These are phyloP conservation scores for Taxidea taxus DNA, from an alignment of 2,113 vertebrate species.

Conservation along the genomic window DNA sequence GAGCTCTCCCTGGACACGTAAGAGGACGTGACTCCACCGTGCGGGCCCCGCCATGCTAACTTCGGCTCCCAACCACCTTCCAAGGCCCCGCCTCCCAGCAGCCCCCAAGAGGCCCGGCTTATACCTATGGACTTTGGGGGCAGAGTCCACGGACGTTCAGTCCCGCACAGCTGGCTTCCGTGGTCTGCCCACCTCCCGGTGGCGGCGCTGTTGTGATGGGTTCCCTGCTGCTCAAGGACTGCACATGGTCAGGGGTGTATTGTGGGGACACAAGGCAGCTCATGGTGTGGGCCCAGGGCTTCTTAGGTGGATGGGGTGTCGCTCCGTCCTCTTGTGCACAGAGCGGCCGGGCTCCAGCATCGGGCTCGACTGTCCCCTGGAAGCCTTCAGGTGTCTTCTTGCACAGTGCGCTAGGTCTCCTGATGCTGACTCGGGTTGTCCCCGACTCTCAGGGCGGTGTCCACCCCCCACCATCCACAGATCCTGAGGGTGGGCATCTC, in stretches of 20 bases:
- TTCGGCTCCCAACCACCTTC: not conserved
- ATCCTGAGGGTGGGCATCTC: not conserved
- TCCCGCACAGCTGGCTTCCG: not conserved
- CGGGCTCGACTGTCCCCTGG: not conserved
- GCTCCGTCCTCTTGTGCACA: rapidly evolving
- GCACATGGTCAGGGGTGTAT: not conserved
- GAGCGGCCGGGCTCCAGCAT: not conserved
- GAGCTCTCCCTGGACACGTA: not conserved
- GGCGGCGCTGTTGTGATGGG: not conserved
- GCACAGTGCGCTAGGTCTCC: not conserved
- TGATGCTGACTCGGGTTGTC: not conserved
- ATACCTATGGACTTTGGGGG: rapidly evolving
- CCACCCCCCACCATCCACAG: not conserved
- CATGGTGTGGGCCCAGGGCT: not conserved
- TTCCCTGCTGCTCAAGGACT: not conserved
- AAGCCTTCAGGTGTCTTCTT: not conserved
- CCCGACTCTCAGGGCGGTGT: not conserved
- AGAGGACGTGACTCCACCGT: rapidly evolving
- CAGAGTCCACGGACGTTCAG: not conserved
- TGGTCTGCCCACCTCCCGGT: not conserved
- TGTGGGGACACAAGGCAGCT: not conserved
- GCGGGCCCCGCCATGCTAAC: not conserved
- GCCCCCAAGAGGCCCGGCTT: too few species aligned
- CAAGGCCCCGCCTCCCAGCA: not conserved
- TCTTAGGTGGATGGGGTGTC: not conserved